Evolutionary conservation across 2,888 invertebrate genomes (phyloP).

Genomic region (Orchesella flavescens): DNA sequence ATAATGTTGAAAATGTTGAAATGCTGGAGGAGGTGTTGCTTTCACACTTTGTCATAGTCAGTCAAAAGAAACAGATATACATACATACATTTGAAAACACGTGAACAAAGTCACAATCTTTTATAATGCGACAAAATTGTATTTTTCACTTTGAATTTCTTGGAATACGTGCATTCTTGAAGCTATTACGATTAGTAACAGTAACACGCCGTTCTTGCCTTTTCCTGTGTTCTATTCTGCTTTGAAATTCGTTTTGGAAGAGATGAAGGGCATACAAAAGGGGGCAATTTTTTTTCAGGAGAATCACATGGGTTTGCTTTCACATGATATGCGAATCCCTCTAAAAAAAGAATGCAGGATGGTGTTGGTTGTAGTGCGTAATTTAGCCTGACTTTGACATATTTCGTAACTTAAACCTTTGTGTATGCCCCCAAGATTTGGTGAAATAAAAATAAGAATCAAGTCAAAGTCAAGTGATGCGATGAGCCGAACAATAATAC

Average conservation of each 20-base stretch:
- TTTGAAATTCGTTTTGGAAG: neutral
- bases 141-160: no score
- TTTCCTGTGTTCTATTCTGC: neutral
- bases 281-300: constrained; percentile 15
- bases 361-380: constrained; percentile 66
- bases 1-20: constrained; percentile 24
- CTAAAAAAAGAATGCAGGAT: constrained; percentile 63
- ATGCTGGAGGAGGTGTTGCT: constrained; percentile 58
- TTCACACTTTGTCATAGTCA: constrained; percentile 46
- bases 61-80: neutral
- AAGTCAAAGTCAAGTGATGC: neutral
- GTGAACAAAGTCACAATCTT: neutral
- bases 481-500: no score
- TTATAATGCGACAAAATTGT: no score
- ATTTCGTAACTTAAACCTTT: constrained; percentile 59
- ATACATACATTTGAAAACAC: constrained; percentile 1
- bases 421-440: constrained; percentile 35
- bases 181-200: no score
- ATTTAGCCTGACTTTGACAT: constrained; percentile 69
- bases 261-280: constrained; percentile 16
- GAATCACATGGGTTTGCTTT: constrained; percentile 39
- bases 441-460: constrained; percentile 1
- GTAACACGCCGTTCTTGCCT: no score
- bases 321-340: constrained; percentile 13
- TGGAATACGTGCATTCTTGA: no score